Base-by-base conservation (phyloP, 1,140 invertebrate species). In the Ooceraea biroi region DNA sequence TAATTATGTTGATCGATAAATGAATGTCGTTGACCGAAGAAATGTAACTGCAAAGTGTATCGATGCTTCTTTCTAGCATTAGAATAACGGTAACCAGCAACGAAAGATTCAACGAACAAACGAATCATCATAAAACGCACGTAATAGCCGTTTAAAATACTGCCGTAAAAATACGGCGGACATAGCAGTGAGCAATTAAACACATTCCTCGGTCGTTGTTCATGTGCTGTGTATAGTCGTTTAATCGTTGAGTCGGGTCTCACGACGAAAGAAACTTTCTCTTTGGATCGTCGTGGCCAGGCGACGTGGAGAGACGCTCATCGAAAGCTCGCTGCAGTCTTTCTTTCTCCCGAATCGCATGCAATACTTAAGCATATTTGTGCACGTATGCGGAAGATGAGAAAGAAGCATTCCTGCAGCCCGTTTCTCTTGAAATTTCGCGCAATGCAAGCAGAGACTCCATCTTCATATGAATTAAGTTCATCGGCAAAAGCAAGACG, bases 261-360 rank as follows among this genome's bases (percentile, higher is more conserved):
- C 73, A 66, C 61, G 73, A 52, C 44, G 27, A 77, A 52, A 65
- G 73, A 77, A 77, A 77, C 73, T 77, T 77, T 77, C 73, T 77
- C 61, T 48, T 66, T 52, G 27, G 60, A 50, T 77, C 58, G 73
- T 77, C 73, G 73, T 77, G 73, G 14, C 44, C 73, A 25, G 36
- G 27, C 58, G 22, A 36, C 48, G 44, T 65, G 44, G 2, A 65
- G 44, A 65, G 46, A 77, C 44, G 60, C 60, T 65, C 73, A 44
- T 66, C 44, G 73, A 77, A 77, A 77, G 73, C 52, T 77, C 60
- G 41, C 0, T 2, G n/a, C 36, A 7, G 8, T 5, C 8, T 27
- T 19, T 27, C 2, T 71, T 5, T 57, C 8, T 73, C 55, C 41
- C 17, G 36, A 36, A 36, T 44, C 25, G 46, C 25, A 10, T n/a